Conservation (phyloP, 2,888 invertebrate genomes). For the Habroteleia sp. region DNA sequence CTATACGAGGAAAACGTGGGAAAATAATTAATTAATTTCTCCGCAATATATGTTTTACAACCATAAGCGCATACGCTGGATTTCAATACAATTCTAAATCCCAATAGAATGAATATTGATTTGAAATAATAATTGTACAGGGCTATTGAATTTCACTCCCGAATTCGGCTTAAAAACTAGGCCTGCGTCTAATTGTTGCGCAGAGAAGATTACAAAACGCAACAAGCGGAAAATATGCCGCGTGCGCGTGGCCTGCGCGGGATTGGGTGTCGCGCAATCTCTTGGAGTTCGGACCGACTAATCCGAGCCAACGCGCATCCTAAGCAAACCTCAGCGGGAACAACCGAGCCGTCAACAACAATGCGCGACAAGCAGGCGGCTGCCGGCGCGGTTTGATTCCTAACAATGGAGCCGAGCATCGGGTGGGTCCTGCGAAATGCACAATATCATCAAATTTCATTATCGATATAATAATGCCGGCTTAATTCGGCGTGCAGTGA, state of each 20-base stretch:
- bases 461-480: constrained; percentile 79
- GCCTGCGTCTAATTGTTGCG: constrained; percentile 20
- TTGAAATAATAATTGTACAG: too few relatives aligned
- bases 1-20: too few relatives aligned
- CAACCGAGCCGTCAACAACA: constrained; percentile 68
- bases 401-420: constrained; percentile 71
- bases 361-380: constrained; percentile 66
- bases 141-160: constrained; percentile 10
- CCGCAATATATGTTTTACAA: too few relatives aligned
- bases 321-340: constrained; percentile 50
- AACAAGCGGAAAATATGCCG: constrained; percentile 75
- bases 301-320: constrained; percentile 39
- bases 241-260: constrained; percentile 68
- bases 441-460: constrained; percentile 81
- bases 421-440: constrained; percentile 75
- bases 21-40: too few relatives aligned
- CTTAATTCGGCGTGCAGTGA: constrained; percentile 74
- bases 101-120: too few relatives aligned
- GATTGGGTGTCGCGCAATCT: constrained; percentile 72
- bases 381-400: constrained; percentile 73
- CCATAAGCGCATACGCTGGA: too few relatives aligned
- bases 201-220: constrained; percentile 71
- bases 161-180: constrained; percentile 1
- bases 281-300: constrained; percentile 33
- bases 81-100: too few relatives aligned